Conservation (phyloP, 2,113 vertebrate species). For the Nannospalax galili region DNA sequence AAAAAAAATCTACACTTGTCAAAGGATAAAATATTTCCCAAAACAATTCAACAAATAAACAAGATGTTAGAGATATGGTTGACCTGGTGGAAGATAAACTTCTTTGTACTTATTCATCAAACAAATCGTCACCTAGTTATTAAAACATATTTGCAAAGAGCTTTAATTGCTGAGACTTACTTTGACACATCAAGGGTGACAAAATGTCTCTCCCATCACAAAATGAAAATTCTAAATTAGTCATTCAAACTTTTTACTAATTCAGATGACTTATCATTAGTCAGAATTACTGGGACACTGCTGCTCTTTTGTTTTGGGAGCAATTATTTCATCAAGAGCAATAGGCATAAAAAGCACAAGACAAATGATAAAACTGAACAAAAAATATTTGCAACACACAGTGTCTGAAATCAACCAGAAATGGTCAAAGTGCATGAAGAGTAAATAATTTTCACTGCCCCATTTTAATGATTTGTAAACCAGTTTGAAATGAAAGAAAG, state of each 20-base stretch:
- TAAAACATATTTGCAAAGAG: background rate
- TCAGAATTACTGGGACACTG: background rate
- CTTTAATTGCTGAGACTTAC: slow-evolving; percentile 2
- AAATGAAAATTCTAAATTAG: slow-evolving; percentile 2
- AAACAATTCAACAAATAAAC: background rate
- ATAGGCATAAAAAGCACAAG: background rate
- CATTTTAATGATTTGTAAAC: background rate
- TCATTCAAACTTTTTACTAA: slow-evolving; percentile 23
- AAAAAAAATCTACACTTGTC: background rate
- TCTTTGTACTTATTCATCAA: slow-evolving; percentile 35
- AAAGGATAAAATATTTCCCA: background rate
- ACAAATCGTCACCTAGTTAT: slow-evolving; percentile 31
- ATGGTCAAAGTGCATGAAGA: background rate
- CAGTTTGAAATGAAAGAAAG: background rate
- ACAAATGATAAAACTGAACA: background rate
- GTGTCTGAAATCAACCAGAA: background rate
- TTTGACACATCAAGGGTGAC: slow-evolving; percentile 15
- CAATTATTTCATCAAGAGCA: slow-evolving; percentile 55
- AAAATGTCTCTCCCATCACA: background rate
- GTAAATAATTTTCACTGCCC: background rate
- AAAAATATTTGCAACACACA: background rate
- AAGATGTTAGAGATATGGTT: background rate
- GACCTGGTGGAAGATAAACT: background rate
- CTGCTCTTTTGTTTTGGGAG: slow-evolving; percentile 36
- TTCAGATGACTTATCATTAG: background rate